phyloP scores from a whole-genome alignment of 2,888 invertebrate species.

The Protophormia terraenovae region DNA sequence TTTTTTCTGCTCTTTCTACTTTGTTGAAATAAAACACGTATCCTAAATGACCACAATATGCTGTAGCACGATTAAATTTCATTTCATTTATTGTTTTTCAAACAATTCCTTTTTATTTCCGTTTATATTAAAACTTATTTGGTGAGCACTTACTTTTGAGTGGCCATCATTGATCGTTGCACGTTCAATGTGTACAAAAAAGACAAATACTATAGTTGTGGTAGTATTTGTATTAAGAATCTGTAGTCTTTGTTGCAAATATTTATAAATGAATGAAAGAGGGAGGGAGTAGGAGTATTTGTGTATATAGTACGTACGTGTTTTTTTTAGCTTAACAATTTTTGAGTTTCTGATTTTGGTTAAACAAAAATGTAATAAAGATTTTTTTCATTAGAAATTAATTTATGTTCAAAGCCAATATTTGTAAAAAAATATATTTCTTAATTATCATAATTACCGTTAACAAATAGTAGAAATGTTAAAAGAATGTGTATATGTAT shows the following conservation, averaged over 20 bases:
- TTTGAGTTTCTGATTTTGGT: not conserved
- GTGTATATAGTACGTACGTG: conserved; percentile 41
- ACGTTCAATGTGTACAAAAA: not conserved
- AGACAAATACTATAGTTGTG: not conserved
- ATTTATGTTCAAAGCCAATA: too few relatives aligned
- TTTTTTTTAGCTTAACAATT: not conserved
- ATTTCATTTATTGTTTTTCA: conserved; percentile 28
- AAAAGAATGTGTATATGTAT: too few relatives aligned
- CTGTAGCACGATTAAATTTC: conserved; percentile 16
- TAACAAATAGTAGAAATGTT: too few relatives aligned
- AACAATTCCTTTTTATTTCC: conserved; percentile 55
- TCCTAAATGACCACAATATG: conserved; percentile 64
- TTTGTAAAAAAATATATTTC: too few relatives aligned
- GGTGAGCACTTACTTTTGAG: not conserved
- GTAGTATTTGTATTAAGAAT: not conserved
- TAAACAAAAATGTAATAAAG: not conserved
- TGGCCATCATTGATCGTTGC: not conserved
- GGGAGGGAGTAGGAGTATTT: too few relatives aligned
- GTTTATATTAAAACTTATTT: conserved; percentile 27
- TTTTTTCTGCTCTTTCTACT: not conserved
- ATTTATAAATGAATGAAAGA: too few relatives aligned
- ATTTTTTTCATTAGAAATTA: too few relatives aligned
- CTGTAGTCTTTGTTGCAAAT: too few relatives aligned
- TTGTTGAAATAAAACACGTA: conserved; percentile 44
- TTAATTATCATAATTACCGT: too few relatives aligned